Base-by-base conservation (phyloP, 1,140 invertebrate genomes). In the Hestina assimilis region DNA sequence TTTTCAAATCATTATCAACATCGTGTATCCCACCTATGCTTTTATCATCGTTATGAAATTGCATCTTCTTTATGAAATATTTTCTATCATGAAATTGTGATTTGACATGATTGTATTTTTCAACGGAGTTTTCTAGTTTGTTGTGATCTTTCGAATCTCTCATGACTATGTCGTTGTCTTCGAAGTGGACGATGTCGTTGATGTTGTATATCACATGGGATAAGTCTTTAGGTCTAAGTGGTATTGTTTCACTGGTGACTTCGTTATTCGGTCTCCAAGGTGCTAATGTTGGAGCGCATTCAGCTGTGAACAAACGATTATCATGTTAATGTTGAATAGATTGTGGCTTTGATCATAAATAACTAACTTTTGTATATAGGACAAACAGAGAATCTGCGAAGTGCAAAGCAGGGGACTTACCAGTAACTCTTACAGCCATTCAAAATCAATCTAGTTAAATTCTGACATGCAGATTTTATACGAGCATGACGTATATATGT, bases 251-350 rank as follows among this genome's bases (percentile, higher is more conserved):
- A 14, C 72, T 87, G 15, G 82, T 87, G 0, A 73, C 71, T 63
- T 82, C 76, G 12, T 45, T 69, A 11, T 12, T 59, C 11, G 81
- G 74, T 29, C 68, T 74, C 84, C 82, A 87, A 1, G 81, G 78
- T 3, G 81, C 72, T 2, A 87, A 63, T 0, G 84, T 83, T 50
- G 84, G 84, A 23, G 93, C 95, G 79, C 97, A 99, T 89, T 97
- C 96, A 82, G 93, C 96, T 98, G 91, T 48, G 91, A 91, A 42
- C 75, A 72, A 35, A 14, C 14, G n/a, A 19, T 38, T 19, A 7
- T 20, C 31, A 31, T 11, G 24, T 42, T 29, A 12, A 3, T 38
- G 15, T 15, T 15, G 1, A 31, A 2, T 8, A 5, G 2, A 9
- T 5, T 28, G n/a, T 8, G 6, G n/a, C n/a, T 28, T 28, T 5